Percentiles rank a stretch among this genome's conserved stretches.
These are phyloP conservation scores for Callionymus lyra DNA, from an alignment of 2,113 vertebrate species.

Conservation along the genomic window DNA sequence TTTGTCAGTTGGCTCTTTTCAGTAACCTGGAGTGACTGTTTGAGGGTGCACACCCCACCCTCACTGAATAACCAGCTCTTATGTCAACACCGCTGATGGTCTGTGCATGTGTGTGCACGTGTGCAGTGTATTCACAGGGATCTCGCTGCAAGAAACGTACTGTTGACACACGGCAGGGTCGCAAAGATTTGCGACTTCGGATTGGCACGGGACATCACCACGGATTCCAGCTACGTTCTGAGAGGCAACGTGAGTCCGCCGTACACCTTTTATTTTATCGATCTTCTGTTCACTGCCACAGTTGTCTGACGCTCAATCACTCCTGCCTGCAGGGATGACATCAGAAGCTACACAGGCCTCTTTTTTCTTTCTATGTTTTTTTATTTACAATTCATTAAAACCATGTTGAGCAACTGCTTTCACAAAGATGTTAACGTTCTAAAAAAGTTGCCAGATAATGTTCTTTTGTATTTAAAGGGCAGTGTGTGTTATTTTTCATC, in stretches of 20 bases:
- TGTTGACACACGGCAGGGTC: constrained; percentile 90
- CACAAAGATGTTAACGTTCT: too few relatives aligned
- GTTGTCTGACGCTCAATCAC: too few relatives aligned
- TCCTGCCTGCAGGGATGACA: too few relatives aligned
- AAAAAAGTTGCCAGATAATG: too few relatives aligned
- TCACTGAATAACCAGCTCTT: constrained; percentile 13
- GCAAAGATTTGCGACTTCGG: constrained; percentile 99
- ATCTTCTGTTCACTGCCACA: background rate
- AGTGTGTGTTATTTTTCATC: too few relatives aligned
- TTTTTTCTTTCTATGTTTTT: too few relatives aligned
- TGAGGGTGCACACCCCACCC: background rate
- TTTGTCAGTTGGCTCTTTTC: constrained; percentile 7
- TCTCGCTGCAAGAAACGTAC: constrained; percentile 90
- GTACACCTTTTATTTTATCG: background rate
- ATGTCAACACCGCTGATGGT: constrained; percentile 13
- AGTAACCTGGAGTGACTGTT: too few relatives aligned
- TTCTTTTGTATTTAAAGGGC: too few relatives aligned
- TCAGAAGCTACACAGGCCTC: too few relatives aligned
- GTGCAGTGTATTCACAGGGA: constrained; percentile 93
- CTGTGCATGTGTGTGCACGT: constrained; percentile 6
- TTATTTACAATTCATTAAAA: too few relatives aligned
- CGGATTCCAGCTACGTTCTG: constrained; percentile 93
- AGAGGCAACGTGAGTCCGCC: constrained; percentile 90
- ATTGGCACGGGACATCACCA: constrained; percentile 92
- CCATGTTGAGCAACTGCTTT: too few relatives aligned